phyloP scores from a whole-genome alignment of 1,140 invertebrate species.

The Lineus longissimus region DNA sequence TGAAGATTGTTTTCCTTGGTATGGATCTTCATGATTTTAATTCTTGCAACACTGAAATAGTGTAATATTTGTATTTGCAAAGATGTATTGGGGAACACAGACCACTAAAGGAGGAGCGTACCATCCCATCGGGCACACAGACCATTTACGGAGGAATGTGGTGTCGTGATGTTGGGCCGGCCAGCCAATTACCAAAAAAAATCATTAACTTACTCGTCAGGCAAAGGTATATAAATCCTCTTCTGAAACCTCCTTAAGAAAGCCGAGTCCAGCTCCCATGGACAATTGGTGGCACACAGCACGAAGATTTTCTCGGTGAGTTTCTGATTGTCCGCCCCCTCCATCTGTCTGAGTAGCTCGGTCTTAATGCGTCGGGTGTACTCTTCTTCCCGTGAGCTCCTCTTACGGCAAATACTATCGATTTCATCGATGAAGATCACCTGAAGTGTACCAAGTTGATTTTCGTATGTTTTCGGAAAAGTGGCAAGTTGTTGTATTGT shows the following conservation, averaged over 20 bases:
- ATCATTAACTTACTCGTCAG: slow-evolving; percentile 53
- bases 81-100: background rate
- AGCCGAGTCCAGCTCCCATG: slow-evolving; percentile 64
- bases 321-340: slow-evolving; percentile 48
- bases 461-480: background rate
- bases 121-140: no score
- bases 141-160: no score
- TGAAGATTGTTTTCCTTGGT: slow-evolving; percentile 27
- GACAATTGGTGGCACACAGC: slow-evolving; percentile 64
- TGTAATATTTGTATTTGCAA: background rate
- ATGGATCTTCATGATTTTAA: slow-evolving; percentile 45
- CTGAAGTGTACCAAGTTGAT: slow-evolving; percentile 16
- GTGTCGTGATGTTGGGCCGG: no score
- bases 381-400: slow-evolving; percentile 57
- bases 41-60: slow-evolving; percentile 36
- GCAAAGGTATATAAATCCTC: slow-evolving; percentile 60
- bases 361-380: slow-evolving; percentile 59
- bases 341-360: slow-evolving; percentile 59
- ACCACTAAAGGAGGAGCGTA: background rate
- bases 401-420: slow-evolving; percentile 59
- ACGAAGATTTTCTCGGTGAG: slow-evolving; percentile 51
- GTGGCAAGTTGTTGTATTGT: background rate
- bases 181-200: no score
- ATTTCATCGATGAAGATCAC: slow-evolving; percentile 63
- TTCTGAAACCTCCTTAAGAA: slow-evolving; percentile 62